Conservation (phyloP, 2,797 vertebrate species). For the Dicrostonyx torquatus region DNA sequence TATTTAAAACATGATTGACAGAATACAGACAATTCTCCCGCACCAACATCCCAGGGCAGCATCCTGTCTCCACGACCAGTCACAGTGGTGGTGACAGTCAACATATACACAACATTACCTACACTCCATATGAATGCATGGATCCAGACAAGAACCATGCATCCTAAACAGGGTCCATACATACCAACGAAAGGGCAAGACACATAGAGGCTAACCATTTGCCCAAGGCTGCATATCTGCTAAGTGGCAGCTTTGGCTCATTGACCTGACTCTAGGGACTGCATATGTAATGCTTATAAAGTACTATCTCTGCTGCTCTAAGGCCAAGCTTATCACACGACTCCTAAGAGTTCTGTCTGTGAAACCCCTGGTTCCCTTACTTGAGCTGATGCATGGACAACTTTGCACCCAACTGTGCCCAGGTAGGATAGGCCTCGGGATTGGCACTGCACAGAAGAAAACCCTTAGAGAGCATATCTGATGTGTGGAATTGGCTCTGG, state of each 20-base stretch:
- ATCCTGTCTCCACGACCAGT: background rate
- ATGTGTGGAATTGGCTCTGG: background rate
- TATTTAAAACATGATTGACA: too few species aligned
- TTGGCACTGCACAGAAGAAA: background rate
- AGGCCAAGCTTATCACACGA: background rate
- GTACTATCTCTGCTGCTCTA: background rate
- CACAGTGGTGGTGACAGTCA: background rate
- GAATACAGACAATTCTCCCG: too few species aligned
- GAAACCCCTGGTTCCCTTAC: background rate
- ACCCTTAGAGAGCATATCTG: background rate
- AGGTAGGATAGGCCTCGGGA: background rate
- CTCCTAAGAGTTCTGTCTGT: background rate
- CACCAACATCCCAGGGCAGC: background rate
- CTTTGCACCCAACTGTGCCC: background rate
- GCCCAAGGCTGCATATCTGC: background rate
- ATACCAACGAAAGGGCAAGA: background rate
- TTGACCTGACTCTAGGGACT: background rate
- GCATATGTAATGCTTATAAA: background rate
- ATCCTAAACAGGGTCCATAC: background rate
- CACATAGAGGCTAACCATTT: background rate
- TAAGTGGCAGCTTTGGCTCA: background rate
- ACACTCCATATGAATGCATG: background rate
- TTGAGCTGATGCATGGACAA: background rate
- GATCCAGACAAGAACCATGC: background rate
- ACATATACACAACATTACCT: background rate